A percentile compares a stretch with the other conserved stretches of the same genome.
These are phyloP conservation scores for Alouatta palliata DNA, from an alignment of 2,113 vertebrate genomes.

Conservation along the genomic window DNA sequence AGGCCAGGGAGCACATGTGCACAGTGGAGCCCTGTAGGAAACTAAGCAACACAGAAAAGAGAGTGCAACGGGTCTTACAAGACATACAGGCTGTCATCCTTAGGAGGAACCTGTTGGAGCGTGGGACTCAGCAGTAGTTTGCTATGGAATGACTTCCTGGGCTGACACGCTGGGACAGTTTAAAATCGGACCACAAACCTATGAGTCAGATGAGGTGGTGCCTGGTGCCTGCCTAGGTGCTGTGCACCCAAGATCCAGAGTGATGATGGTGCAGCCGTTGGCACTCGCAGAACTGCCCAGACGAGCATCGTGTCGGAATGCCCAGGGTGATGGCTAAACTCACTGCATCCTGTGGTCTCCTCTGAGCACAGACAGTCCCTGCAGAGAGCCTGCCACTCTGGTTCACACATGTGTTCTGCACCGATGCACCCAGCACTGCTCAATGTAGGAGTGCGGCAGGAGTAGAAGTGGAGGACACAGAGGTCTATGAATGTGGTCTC, in stretches of 20 bases:
- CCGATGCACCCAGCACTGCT: neutral
- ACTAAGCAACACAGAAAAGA: neutral
- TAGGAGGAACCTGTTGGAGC: neutral
- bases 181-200: neutral
- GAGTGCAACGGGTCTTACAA: neutral
- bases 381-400: neutral
- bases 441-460: too few relatives aligned
- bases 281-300: neutral
- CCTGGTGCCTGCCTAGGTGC: neutral
- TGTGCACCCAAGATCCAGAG: neutral
- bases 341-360: neutral
- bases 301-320: neutral
- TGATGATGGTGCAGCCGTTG: neutral
- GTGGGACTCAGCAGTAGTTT: neutral
- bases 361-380: neutral
- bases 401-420: rapidly evolving
- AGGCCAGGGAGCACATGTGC: neutral
- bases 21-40: rapidly evolving
- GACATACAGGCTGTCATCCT: neutral
- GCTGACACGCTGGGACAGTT: neutral
- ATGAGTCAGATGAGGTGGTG: constrained; percentile 61
- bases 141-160: neutral
- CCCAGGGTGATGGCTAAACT: neutral
- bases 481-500: neutral
- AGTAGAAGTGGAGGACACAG: neutral